Percentiles rank a stretch among this genome's conserved stretches.
Evolutionary conservation across 2,888 invertebrate genomes (phyloP).

Genomic region (Molorchus minor): DNA sequence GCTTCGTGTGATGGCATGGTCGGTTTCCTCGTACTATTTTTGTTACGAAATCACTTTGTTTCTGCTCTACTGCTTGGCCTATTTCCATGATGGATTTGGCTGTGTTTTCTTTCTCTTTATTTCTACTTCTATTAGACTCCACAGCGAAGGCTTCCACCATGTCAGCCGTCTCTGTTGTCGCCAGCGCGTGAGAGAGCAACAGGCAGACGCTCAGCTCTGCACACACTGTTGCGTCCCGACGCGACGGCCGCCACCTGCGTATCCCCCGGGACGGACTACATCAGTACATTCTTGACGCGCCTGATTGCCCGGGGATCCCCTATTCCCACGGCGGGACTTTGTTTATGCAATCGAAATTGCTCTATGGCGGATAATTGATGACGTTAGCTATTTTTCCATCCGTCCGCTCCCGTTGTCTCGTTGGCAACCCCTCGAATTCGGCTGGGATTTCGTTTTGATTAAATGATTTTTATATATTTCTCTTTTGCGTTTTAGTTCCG

Average conservation of each 20-base stretch:
- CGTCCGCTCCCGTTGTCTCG: conserved; percentile 1
- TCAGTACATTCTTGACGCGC: conserved; percentile 54
- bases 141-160: conserved; percentile 17
- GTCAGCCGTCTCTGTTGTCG: conserved; percentile 40
- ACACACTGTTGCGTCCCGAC: conserved; percentile 50
- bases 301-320: conserved; percentile 55
- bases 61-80: too few relatives aligned
- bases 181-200: conserved; percentile 46
- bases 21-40: too few relatives aligned
- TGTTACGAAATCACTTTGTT: too few relatives aligned
- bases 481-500: not conserved
- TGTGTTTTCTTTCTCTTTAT: conserved; percentile 23
- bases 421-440: not conserved
- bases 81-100: too few relatives aligned
- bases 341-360: conserved; percentile 47
- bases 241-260: conserved; percentile 45
- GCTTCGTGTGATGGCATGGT: too few relatives aligned
- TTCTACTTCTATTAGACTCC: conserved; percentile 22
- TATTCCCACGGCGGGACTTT: conserved; percentile 50
- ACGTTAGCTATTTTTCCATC: conserved; percentile 40
- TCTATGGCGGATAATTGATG: conserved; percentile 44
- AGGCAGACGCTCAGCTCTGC: conserved; percentile 39
- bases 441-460: conserved; percentile 5
- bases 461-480: not conserved
- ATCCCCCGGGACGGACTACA: conserved; percentile 48